A percentile compares a stretch with the other conserved stretches of the same genome.
Evolutionary conservation across 1,140 invertebrate species (phyloP).

Genomic region (Planococcus citri): DNA sequence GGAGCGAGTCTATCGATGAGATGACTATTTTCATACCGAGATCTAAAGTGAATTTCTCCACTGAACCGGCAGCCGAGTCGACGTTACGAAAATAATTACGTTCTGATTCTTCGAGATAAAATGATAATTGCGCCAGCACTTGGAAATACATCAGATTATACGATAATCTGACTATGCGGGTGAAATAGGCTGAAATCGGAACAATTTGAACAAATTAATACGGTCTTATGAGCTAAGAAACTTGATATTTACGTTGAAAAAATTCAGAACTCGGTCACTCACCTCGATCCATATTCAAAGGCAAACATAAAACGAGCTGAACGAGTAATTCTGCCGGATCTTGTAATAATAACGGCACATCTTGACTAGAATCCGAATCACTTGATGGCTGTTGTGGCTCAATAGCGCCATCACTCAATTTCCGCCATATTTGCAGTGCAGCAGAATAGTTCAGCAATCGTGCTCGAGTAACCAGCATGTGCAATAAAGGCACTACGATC

Average conservation of each 20-base stretch:
- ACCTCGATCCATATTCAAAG: conserved; percentile 75
- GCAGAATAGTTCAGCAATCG: conserved; percentile 47
- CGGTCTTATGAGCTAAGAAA: no score
- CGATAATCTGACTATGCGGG: conserved; percentile 66
- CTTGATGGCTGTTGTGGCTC: conserved; percentile 36
- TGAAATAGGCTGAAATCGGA: conserved; percentile 65
- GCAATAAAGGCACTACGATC: conserved; percentile 65
- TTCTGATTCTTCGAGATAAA: conserved; percentile 44
- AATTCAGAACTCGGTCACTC: conserved; percentile 33
- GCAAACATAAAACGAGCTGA: conserved; percentile 73
- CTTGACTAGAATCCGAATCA: conserved; percentile 44
- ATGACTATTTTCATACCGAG: conserved; percentile 37
- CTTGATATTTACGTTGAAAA: neutral
- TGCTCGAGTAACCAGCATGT: conserved; percentile 74
- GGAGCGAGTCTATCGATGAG: conserved; percentile 36
- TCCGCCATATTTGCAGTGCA: conserved; percentile 49
- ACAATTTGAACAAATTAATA: no score
- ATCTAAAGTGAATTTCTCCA: neutral
- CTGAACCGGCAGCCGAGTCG: neutral
- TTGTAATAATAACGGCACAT: conserved; percentile 64
- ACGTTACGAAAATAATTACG: conserved; percentile 26
- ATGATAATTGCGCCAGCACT: conserved; percentile 58
- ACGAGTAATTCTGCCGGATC: conserved; percentile 74
- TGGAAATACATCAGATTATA: conserved; percentile 84
- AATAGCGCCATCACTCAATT: conserved; percentile 42